These are phyloP conservation scores for Trachelus troglodyta DNA, from an alignment of 2,888 invertebrate genomes.

Conservation along the genomic window DNA sequence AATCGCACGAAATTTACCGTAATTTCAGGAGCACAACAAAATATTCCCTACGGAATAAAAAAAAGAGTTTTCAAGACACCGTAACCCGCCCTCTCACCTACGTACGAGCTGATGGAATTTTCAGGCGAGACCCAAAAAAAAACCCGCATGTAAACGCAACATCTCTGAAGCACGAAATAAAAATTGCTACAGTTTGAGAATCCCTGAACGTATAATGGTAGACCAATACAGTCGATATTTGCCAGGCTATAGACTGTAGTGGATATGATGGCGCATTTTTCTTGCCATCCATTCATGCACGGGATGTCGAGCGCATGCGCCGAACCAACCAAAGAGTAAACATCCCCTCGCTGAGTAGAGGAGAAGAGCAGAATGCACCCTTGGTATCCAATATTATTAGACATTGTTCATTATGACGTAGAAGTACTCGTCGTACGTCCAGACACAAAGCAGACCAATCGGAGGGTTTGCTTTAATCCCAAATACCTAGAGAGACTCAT, in stretches of 20 bases:
- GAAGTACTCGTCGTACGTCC: background rate
- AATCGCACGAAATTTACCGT: background rate
- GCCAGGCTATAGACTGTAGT: background rate
- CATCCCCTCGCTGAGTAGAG: background rate
- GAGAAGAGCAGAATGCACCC: background rate
- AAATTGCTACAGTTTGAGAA: background rate
- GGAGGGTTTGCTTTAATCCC: background rate
- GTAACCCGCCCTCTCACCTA: too few relatives aligned
- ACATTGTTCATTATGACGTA: background rate
- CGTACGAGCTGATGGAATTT: too few relatives aligned
- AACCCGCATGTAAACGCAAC: background rate
- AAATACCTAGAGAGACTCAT: background rate
- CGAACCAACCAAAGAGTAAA: background rate
- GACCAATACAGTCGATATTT: conserved; percentile 9
- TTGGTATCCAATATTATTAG: background rate
- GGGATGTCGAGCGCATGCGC: background rate
- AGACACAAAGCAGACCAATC: background rate
- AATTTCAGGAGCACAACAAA: background rate
- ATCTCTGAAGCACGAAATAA: background rate
- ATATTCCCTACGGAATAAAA: background rate
- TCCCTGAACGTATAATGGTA: background rate
- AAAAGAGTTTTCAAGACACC: background rate
- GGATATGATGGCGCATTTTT: conserved; percentile 5
- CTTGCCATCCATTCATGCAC: background rate
- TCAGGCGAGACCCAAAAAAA: background rate